Evolutionary conservation across 2,113 vertebrate species (phyloP).

Genomic region (Pygoscelis antarcticus): DNA sequence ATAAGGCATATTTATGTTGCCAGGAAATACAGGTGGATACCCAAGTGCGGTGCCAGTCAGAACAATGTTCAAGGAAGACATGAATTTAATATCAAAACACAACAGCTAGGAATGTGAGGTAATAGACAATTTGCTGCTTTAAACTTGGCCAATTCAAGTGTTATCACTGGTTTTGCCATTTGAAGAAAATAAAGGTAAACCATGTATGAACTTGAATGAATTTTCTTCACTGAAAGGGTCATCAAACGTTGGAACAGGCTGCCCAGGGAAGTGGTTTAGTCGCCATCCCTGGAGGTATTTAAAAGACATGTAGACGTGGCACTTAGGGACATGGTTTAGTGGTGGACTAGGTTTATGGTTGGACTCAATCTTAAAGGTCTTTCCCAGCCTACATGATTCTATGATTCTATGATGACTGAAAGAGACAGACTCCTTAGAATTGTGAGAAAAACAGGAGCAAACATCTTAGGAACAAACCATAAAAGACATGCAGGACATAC

Average conservation of each 20-base stretch:
- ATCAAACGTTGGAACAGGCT: neutral
- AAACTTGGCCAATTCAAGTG: neutral
- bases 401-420: neutral
- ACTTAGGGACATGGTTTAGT: neutral
- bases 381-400: neutral
- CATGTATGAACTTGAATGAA: neutral
- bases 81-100: neutral
- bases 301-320: accelerated
- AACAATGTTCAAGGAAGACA: neutral
- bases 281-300: neutral
- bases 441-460: neutral
- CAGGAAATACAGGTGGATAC: neutral
- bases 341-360: neutral
- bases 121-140: neutral
- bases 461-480: neutral
- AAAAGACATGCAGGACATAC: accelerated
- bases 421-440: neutral
- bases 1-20: neutral
- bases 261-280: neutral
- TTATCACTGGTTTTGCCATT: neutral
- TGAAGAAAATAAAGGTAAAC: neutral
- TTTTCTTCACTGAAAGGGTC: neutral
- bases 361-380: neutral
- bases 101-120: neutral
- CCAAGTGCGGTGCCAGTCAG: neutral